These are phyloP conservation scores for Eremophila alpestris DNA, from an alignment of 2,797 vertebrate genomes.

Conservation along the genomic window DNA sequence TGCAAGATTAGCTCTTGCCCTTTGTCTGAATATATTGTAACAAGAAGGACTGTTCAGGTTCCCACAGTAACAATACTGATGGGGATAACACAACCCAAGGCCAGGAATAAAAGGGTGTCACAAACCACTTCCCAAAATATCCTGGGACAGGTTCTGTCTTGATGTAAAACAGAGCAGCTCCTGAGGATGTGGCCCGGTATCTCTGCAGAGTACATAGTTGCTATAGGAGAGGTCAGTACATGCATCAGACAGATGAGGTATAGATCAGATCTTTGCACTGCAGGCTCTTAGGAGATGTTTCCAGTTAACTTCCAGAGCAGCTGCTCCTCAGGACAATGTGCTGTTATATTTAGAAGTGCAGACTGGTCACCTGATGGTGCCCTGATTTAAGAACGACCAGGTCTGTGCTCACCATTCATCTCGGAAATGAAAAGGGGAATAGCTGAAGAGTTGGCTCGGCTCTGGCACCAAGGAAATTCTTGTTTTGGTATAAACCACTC, in stretches of 20 bases:
- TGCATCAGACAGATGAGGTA: not conserved
- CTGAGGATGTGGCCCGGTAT: not conserved
- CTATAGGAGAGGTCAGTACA: not conserved
- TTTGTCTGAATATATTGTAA: not conserved
- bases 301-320: conserved; percentile 49
- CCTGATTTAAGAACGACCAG: conserved; percentile 27
- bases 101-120: not conserved
- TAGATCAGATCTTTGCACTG: not conserved
- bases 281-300: not conserved
- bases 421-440: not conserved
- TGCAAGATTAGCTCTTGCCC: not conserved
- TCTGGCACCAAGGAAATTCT: not conserved
- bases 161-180: not conserved
- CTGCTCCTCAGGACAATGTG: conserved; percentile 49
- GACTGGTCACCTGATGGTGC: conserved; percentile 45
- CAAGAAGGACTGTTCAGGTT: conserved; percentile 1
- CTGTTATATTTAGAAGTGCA: conserved; percentile 57
- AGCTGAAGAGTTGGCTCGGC: not conserved
- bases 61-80: conserved; percentile 34
- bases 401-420: not conserved
- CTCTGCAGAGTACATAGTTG: accelerated
- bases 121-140: not conserved
- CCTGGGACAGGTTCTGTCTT: not conserved
- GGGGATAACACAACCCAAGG: conserved; percentile 21
- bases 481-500: not conserved